Evolutionary conservation across 2,113 vertebrate genomes (phyloP).

Genomic region (Gymnobelideus leadbeateri): DNA sequence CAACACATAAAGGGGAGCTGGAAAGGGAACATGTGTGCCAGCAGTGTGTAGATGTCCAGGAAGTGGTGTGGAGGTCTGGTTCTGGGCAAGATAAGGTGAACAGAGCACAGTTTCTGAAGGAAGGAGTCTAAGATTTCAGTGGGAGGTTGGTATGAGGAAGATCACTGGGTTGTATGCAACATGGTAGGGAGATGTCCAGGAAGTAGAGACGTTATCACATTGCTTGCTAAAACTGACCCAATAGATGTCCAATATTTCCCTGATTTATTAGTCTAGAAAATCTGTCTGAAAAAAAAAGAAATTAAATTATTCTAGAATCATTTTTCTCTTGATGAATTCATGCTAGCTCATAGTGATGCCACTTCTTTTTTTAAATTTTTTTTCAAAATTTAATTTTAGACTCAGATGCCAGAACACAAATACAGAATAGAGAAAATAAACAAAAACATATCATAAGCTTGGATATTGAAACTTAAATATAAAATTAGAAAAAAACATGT

Average conservation of each 20-base stretch:
- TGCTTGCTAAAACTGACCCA: neutral
- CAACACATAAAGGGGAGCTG: neutral
- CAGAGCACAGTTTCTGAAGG: neutral
- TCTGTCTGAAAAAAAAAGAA: neutral
- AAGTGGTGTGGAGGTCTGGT: neutral
- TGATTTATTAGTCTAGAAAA: neutral
- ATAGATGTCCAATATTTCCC: neutral
- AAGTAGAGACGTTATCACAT: neutral
- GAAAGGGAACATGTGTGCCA: neutral
- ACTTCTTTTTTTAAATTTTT: neutral
- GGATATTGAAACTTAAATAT: too few species aligned
- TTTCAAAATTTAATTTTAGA: too few species aligned
- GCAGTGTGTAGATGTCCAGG: neutral
- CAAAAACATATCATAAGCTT: too few species aligned
- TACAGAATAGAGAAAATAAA: too few species aligned
- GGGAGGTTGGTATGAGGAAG: neutral
- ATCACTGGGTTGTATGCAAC: neutral
- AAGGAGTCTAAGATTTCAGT: neutral
- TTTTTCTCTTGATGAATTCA: neutral
- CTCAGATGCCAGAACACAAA: too few species aligned
- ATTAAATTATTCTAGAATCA: neutral
- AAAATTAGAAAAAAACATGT: too few species aligned
- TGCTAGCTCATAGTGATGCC: neutral
- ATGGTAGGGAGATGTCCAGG: neutral
- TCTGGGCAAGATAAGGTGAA: neutral